Percentiles rank a stretch among this genome's conserved stretches.
Evolutionary conservation across 2,797 vertebrate genomes (phyloP).

Genomic region (Orestias chungarensis): DNA sequence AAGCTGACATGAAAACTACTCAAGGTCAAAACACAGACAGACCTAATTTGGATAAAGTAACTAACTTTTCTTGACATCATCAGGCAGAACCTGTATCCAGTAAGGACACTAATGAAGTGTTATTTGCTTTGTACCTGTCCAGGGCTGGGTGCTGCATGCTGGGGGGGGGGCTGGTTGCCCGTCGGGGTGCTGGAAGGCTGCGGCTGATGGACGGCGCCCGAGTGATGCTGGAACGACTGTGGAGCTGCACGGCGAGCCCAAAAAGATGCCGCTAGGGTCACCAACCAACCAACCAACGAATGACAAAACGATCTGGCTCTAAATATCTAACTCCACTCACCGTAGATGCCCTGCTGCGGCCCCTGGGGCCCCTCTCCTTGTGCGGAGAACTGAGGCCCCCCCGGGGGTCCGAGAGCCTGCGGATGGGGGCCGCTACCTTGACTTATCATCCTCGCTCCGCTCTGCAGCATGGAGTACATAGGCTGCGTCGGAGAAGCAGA

Average conservation of each 20-base stretch:
- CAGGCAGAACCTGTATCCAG: no score
- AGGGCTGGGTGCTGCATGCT: constrained; percentile 90
- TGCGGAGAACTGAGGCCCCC: constrained; percentile 85
- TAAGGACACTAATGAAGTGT: neutral
- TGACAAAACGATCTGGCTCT: neutral
- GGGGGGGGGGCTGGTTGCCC: constrained; percentile 89
- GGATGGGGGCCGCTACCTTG: constrained; percentile 85
- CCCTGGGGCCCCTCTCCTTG: constrained; percentile 88
- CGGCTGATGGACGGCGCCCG: constrained; percentile 87
- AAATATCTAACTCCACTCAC: constrained; percentile 60
- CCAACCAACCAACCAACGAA: neutral
- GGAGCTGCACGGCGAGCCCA: constrained; percentile 71
- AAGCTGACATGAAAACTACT: no score
- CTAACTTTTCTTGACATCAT: no score
- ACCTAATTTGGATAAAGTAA: no score
- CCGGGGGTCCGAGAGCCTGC: constrained; percentile 86
- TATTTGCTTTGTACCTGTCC: constrained; percentile 82
- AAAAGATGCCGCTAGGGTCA: neutral
- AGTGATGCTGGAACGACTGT: constrained; percentile 89
- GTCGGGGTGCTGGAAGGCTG: constrained; percentile 93
- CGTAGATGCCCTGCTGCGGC: constrained; percentile 88
- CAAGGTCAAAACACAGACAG: no score
- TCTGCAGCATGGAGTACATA: constrained; percentile 91
- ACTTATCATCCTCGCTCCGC: constrained; percentile 86
- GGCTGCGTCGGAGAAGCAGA: constrained; percentile 62